phyloP scores from a whole-genome alignment of 2,797 vertebrate species.

The Podarcis lilfordi region DNA sequence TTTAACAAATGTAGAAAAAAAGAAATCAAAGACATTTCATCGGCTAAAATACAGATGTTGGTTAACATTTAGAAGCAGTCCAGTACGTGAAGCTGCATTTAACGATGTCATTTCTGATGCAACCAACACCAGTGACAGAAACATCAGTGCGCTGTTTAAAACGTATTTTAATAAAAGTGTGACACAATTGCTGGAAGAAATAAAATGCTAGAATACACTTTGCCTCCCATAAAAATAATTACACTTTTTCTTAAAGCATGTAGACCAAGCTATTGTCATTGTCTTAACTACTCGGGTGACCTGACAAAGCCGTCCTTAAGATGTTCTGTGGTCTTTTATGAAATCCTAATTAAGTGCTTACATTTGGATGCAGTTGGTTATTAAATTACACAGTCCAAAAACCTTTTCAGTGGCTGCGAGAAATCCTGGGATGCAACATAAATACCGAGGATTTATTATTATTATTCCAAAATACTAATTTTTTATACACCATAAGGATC shows the following conservation, averaged over 20 bases:
- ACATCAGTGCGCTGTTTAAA: neutral
- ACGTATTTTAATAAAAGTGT: neutral
- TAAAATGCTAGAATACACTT: neutral
- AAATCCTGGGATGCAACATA: neutral
- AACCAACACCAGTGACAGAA: neutral
- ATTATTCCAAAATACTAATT: neutral
- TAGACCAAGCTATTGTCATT: too few species aligned
- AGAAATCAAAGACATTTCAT: neutral
- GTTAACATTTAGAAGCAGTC: neutral
- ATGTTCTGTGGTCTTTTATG: too few species aligned
- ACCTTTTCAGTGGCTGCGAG: neutral
- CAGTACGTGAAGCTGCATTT: neutral
- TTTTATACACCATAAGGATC: neutral
- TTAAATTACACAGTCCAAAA: neutral
- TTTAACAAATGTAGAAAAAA: neutral
- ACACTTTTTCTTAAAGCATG: too few species aligned
- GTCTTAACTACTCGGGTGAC: too few species aligned
- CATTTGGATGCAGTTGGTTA: neutral
- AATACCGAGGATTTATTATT: neutral
- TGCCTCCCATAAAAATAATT: neutral
- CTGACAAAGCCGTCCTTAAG: too few species aligned
- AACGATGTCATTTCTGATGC: neutral
- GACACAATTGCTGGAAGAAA: neutral
- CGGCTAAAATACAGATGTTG: neutral
- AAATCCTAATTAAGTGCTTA: too few species aligned